These are phyloP conservation scores for Ditylenchus weischeri DNA, from an alignment of 2,888 invertebrate genomes.

Conservation along the genomic window DNA sequence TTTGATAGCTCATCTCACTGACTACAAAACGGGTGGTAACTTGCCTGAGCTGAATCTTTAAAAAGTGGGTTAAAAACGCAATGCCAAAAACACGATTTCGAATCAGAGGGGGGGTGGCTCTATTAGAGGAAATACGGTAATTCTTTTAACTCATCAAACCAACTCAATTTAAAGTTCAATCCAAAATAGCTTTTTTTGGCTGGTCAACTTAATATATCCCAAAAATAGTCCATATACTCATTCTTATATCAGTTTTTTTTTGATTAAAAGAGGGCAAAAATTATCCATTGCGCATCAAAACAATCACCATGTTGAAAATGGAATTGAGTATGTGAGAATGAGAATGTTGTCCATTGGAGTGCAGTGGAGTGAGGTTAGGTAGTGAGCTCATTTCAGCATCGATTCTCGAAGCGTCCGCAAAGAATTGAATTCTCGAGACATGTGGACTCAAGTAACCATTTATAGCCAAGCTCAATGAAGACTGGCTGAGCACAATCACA, in stretches of 20 bases:
- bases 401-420: conserved; percentile 47
- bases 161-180: neutral
- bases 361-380: conserved; percentile 46
- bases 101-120: too few relatives aligned
- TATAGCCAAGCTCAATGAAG: conserved; percentile 75
- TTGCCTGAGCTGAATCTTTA: too few relatives aligned
- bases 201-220: too few relatives aligned
- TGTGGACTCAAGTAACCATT: conserved; percentile 82
- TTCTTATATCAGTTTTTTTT: too few relatives aligned
- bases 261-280: too few relatives aligned
- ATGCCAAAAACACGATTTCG: too few relatives aligned
- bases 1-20: too few relatives aligned
- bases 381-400: conserved; percentile 44
- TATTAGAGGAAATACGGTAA: too few relatives aligned
- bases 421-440: conserved; percentile 68
- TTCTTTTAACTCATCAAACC: too few relatives aligned
- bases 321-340: conserved; percentile 40
- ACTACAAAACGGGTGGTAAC: too few relatives aligned
- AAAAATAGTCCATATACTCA: too few relatives aligned
- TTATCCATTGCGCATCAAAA: neutral
- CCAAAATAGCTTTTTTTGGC: neutral
- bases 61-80: too few relatives aligned
- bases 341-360: conserved; percentile 37
- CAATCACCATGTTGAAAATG: conserved; percentile 35
- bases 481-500: conserved; percentile 75